A percentile compares a stretch with the other conserved stretches of the same genome.
phyloP scores from a whole-genome alignment of 2,888 invertebrate genomes.

The Hypena proboscidalis region DNA sequence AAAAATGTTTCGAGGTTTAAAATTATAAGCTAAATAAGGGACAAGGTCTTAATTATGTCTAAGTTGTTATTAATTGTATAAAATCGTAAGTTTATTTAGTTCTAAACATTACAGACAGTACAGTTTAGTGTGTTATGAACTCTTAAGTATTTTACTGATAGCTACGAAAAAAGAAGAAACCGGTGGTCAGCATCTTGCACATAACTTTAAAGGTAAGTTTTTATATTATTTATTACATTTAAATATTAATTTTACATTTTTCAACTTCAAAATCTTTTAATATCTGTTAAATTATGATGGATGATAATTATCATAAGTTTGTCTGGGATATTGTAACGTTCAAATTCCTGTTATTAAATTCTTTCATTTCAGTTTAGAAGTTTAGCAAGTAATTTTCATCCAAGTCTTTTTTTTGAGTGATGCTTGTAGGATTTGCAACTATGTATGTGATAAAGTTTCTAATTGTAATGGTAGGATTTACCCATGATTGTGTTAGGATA shows the following conservation, averaged over 20 bases:
- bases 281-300: too few relatives aligned
- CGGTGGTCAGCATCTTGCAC: constrained; percentile 1
- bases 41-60: not conserved
- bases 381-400: not conserved
- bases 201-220: constrained; percentile 29
- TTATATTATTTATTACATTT: not conserved
- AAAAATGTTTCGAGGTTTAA: not conserved
- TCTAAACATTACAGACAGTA: constrained; percentile 17
- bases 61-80: not conserved
- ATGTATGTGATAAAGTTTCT: constrained; percentile 16
- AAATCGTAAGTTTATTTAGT: not conserved
- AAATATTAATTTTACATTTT: not conserved
- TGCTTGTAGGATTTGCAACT: constrained; percentile 5
- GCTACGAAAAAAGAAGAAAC: constrained; percentile 8
- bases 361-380: too few relatives aligned
- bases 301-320: too few relatives aligned
- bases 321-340: too few relatives aligned
- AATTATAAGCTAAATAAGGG: not conserved
- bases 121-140: constrained; percentile 40
- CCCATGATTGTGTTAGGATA: constrained; percentile 15
- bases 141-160: constrained; percentile 25
- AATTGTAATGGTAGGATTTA: constrained; percentile 24
- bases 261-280: too few relatives aligned
- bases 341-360: too few relatives aligned
- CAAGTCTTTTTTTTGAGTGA: not conserved